A percentile compares a stretch with the other conserved stretches of the same genome.
Evolutionary conservation across 2,888 invertebrate species (phyloP).

Genomic region (Itoplectis maculator): DNA sequence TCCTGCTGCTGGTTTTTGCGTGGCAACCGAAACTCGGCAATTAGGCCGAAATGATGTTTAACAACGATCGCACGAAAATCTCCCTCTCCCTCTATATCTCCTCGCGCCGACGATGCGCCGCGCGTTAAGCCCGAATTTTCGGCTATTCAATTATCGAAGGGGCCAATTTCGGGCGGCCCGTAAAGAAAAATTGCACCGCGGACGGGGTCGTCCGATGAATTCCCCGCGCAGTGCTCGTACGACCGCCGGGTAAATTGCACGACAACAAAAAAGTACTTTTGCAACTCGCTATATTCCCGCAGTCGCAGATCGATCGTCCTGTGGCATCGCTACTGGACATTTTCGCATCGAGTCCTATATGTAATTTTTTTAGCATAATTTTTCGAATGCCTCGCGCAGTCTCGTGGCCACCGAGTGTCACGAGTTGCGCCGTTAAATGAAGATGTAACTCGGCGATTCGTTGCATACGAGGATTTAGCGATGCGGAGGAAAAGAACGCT

Average conservation of each 20-base stretch:
- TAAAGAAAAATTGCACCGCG: constrained; percentile 31
- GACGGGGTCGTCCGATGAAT: constrained; percentile 7
- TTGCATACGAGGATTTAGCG: constrained; percentile 19
- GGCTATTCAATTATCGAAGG: constrained; percentile 68
- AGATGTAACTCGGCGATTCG: constrained; percentile 48
- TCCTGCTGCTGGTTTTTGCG: constrained; percentile 33
- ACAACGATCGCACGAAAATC: constrained; percentile 47
- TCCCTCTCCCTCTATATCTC: background rate
- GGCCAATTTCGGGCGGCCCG: constrained; percentile 41
- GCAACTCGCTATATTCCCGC: background rate
- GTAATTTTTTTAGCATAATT: background rate
- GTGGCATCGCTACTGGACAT: too few species aligned
- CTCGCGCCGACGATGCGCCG: background rate
- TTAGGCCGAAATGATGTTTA: constrained; percentile 63
- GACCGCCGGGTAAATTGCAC: background rate
- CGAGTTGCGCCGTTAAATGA: constrained; percentile 32
- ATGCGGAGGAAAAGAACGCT: constrained; percentile 62
- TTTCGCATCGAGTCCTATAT: too few species aligned
- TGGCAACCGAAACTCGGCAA: constrained; percentile 60
- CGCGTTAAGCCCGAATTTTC: constrained; percentile 63
- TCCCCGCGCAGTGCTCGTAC: background rate
- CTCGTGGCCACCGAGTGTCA: background rate
- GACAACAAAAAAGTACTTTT: background rate
- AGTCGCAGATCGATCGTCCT: background rate
- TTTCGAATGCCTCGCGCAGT: too few species aligned